Evolutionary conservation across 1,140 invertebrate species (phyloP), one percentile per base, ranked within the genome.

Genomic region (Augochlora pura): DNA sequence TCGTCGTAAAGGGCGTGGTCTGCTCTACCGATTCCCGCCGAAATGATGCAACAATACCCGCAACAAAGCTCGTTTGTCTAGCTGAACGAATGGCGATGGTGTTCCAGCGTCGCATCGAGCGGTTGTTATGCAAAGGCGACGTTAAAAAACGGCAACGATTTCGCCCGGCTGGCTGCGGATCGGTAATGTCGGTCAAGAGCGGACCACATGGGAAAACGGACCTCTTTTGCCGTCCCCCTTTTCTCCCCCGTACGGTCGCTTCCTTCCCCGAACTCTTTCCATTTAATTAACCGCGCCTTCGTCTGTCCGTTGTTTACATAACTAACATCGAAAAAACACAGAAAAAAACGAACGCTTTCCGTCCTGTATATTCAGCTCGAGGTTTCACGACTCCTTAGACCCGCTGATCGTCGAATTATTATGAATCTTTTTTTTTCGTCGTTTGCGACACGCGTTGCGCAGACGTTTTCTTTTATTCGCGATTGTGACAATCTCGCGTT

Each of bases 1-100:
- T 67, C 10, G 12, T 62, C 21, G 12, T 5, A 52, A 27, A 68
- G 69, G 80, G 69, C 69, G 69, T 60, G 70, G 82, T 59, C 42
- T 39, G 54, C 10, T 54, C n/a, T 32, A 54, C 52, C 52, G 52
- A 59, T 66, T 25, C 42, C 32, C 62, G 32, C 46, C 32, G 25
- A 69, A 66, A 46, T 67, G 75, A 69, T 32, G 75, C 67, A 71
- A 77, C 18, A 18, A 39, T 5, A 52, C 59, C 54, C 46, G n/a
- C 25, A 27, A 84, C 83, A 81, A 80, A 81, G 83, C 67, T 75
- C 42, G 77, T 73, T 81, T 85, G 82, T 84, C 72, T 81, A 76
- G 64, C 38, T 23, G 80, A 84, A 84, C 39, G 62, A 71, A 69
- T 73, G 69, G 64, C 73, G 18, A n/a, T 32, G 32, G 32, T 69